Base-by-base conservation (phyloP, 2,888 invertebrate species). In the Drosophila mimica region DNA sequence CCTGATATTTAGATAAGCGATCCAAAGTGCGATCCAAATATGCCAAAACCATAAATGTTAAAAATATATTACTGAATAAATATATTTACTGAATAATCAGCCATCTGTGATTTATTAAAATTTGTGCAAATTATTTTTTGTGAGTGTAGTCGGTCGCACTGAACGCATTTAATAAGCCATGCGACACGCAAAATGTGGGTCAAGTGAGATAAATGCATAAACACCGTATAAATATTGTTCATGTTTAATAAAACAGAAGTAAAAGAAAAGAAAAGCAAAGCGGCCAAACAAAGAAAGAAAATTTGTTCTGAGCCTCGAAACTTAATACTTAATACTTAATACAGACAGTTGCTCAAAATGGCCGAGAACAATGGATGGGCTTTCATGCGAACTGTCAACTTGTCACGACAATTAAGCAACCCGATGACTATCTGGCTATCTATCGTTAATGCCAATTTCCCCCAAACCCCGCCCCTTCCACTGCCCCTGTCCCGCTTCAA, bases 341-440 rank as follows among this genome's bases (percentile, higher is more conserved):
- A 66, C 74, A 71, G 52, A 74, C 33, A 70, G 53, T 72, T 63
- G 74, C 33, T 64, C 49, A 53, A 74, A 46, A 58, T 54, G 54
- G 61, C 51, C 38, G 48, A 15, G 53, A 82, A 86, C 91, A 88
- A 88, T 90, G 89, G 74, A 66, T 57, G 85, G 70, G 64, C 87
- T 89, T 88, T 88, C 87, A 88, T 87, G 91, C 79, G 85, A 88
- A 89, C 91, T 90, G 87, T 90, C 87, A 88, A 89, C 88, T 90
- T 88, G 91, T 88, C 87, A 88, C 60, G 76, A 90, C 88, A 88
- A 88, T 88, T 88, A 88, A 84, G 75, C 88, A 81, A 70, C 71
- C 78, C 81, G 83, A 88, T 86, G 89, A 80, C 81, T 85, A 83
- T 84, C 82, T 74, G 70, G 66, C 86, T 81, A 77, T 83, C 88